phyloP scores from a whole-genome alignment of 2,113 vertebrate genomes.

The Tautogolabrus adspersus region DNA sequence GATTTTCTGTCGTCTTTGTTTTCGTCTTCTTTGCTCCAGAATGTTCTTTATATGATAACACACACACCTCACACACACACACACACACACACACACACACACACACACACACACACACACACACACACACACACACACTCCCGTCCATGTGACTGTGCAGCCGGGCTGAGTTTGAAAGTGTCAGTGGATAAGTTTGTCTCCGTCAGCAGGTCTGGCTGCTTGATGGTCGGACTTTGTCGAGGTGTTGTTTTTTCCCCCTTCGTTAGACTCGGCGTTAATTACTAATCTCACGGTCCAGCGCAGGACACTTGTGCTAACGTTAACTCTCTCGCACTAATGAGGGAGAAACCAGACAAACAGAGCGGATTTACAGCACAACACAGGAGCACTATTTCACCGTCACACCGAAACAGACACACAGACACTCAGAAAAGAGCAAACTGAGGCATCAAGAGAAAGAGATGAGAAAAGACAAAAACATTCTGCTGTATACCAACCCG shows the following conservation, averaged over 20 bases:
- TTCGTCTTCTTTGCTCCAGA: no score
- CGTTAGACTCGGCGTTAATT: conserved; percentile 86
- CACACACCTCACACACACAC: not conserved
- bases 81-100: no score
- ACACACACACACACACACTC: conserved; percentile 18
- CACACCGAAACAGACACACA: conserved; percentile 50
- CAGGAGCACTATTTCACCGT: conserved; percentile 61
- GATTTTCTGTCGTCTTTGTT: conserved; percentile 20
- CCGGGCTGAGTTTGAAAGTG: conserved; percentile 45
- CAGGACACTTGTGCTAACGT: conserved; percentile 81
- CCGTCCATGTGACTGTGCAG: conserved; percentile 2
- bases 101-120: not conserved
- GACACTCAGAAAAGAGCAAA: conserved; percentile 13
- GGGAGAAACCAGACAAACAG: conserved; percentile 84
- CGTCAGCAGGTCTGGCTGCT: conserved; percentile 81
- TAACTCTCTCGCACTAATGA: conserved; percentile 84
- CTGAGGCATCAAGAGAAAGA: conserved; percentile 2
- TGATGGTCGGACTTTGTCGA: conserved; percentile 83
- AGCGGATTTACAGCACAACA: conserved; percentile 80
- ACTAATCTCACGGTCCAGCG: conserved; percentile 87
- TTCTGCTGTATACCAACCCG: not conserved
- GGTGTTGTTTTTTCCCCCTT: conserved; percentile 85
- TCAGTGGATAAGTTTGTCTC: conserved; percentile 66
- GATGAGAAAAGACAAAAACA: not conserved
- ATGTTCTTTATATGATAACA: not conserved